A percentile compares a stretch with the other conserved stretches of the same genome.
These are phyloP conservation scores for Microcebus murinus DNA, from an alignment of 2,113 vertebrate species.

Conservation along the genomic window DNA sequence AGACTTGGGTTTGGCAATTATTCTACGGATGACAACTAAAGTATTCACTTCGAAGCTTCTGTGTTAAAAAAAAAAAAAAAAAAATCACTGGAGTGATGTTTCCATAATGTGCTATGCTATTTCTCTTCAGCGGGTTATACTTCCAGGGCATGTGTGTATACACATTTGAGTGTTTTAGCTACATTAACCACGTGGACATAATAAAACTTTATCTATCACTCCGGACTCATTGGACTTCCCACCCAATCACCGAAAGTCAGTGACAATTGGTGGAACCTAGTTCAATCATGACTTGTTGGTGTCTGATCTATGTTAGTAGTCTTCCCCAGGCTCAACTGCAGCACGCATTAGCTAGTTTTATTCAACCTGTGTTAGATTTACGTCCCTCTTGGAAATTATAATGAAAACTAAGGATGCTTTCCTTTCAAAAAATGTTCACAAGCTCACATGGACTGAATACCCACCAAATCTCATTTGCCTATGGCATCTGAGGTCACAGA, in stretches of 20 bases:
- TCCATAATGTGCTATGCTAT: background rate
- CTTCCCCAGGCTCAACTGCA: background rate
- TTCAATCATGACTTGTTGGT: background rate
- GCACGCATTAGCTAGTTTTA: background rate
- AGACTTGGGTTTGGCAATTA: background rate
- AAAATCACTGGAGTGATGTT: background rate
- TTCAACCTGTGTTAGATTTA: background rate
- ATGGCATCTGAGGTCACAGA: background rate
- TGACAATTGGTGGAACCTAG: background rate
- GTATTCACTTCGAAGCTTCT: background rate
- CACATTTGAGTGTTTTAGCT: background rate
- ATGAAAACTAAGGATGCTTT: background rate
- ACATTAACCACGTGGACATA: background rate
- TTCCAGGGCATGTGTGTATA: background rate
- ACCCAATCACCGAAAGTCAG: background rate
- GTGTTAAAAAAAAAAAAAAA: background rate
- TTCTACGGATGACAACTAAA: background rate
- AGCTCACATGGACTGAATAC: background rate
- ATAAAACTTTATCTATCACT: background rate
- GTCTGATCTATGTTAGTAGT: background rate
- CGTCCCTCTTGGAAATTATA: background rate
- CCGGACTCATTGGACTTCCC: slow-evolving; percentile 6
- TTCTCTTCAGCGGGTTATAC: background rate
- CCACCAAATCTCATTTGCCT: background rate
- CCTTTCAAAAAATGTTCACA: background rate